Evolutionary conservation across 2,113 vertebrate species (phyloP), one percentile per base, ranked within the genome.

Genomic region (Mormyrus iriodes): DNA sequence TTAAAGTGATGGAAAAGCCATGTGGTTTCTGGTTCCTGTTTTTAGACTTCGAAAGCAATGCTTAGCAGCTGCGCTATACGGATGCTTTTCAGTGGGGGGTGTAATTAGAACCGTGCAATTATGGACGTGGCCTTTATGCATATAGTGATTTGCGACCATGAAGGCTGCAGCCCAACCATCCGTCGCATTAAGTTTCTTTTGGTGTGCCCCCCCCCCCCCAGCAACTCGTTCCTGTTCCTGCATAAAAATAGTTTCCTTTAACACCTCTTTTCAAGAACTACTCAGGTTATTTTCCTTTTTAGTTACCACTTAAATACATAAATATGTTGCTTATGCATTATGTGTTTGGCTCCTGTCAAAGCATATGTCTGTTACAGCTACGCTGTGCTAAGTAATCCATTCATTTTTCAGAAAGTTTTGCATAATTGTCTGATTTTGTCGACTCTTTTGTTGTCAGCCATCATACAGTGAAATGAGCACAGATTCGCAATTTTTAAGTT

Each of bases 91-190:
- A 91, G 90, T 87, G 89, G 91, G 92, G 92, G 69, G 2, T 51
- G 86, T 85, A 88, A 92, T 89, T 92, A 88, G 87, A 51, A 69
- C 13, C 7, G 27, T 44, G 21, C n/a, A 88, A 89, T 39, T 49
- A 90, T 93, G 93, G 93, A 95, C 94, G 93, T 87, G 91, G 90
- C 44, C 79, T 91, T 91, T 87, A 79, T 31, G 48, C 55, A 89
- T 44, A 69, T 86, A 53, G 82, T 89, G 83, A 86, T 89, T 89
- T 69, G n/a, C 87, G 87, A 87, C 85, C 89, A 86, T 87, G 65
- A 76, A 53, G 24, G 35, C 51, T 55, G 19, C 65, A 87, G 86
- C 48, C 89, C 84, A 2, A 9, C 88, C 61, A 61, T 87, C 84
- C 48, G 10, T 21, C 48, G 48, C 86, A 85, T 27, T 42, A 90